Conservation (phyloP, 2,888 invertebrate species). For the Osmoderma eremita region DNA sequence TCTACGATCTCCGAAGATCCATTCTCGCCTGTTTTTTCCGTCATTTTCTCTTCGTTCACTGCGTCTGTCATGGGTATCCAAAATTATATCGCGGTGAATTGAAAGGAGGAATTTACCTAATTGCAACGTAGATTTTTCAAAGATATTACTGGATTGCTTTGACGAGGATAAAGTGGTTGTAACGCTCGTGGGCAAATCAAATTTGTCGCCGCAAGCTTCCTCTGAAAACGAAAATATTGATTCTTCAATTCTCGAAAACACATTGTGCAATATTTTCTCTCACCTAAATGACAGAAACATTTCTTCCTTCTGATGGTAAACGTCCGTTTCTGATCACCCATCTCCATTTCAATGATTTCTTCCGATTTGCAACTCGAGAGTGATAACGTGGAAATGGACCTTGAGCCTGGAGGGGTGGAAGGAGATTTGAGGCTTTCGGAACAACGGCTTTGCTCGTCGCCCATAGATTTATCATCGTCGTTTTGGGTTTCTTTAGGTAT, state of each 20-base stretch:
- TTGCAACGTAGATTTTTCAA: not conserved
- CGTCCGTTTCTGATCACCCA: slow-evolving; percentile 24
- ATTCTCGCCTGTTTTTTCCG: not conserved
- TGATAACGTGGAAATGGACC: slow-evolving; percentile 31
- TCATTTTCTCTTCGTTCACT: not conserved
- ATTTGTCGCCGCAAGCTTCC: not conserved
- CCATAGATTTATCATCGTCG: not conserved
- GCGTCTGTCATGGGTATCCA: not conserved
- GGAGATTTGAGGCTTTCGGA: not conserved
- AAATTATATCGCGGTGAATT: not conserved
- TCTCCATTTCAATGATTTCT: slow-evolving; percentile 32
- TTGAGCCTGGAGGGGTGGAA: not conserved
- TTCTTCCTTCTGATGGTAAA: slow-evolving; percentile 24
- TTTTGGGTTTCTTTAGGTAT: not conserved
- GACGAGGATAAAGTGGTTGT: not conserved
- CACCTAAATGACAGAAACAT: slow-evolving; percentile 32
- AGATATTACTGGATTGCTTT: no score
- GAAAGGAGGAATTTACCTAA: slow-evolving; percentile 2
- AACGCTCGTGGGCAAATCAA: slow-evolving; percentile 18
- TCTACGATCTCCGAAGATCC: slow-evolving; percentile 14
- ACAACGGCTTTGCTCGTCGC: not conserved
- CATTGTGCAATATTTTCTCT: not conserved
- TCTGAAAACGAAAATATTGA: slow-evolving; percentile 5
- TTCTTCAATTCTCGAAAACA: no score
- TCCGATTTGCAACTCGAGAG: slow-evolving; percentile 34